Evolutionary conservation across 2,113 vertebrate species (phyloP), one percentile per base, ranked within the genome.

Genomic region (Pseudopodoces humilis): DNA sequence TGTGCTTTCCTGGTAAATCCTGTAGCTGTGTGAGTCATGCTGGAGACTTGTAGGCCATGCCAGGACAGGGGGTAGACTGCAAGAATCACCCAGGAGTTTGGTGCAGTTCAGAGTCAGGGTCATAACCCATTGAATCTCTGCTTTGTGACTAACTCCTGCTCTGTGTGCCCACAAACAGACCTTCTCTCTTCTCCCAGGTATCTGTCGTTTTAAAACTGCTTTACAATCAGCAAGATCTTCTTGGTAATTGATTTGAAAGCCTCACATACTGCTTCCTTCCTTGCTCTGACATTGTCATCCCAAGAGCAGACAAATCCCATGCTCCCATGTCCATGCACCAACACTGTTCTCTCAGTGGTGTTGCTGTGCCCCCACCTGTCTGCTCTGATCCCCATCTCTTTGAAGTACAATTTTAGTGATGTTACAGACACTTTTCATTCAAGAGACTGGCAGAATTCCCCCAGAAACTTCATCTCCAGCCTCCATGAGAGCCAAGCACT

Each of bases 311-410:
- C 28, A 50, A 65, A 64, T 44, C 31, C 52, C 21, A 68, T 35
- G 17, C 17, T 65, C 33, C 52, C 60, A 17, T 16, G 14, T 52
- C 44, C 59, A 16, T 16, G 31, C 44, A 37, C 30, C 27, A 33
- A 22, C 37, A 28, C 16, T 0, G 0, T 50, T 88, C 50, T 59
- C 27, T 52, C 7, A 7, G 52, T 11, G 13, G 15, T 33, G 50
- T 28, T 81, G 68, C 68, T 81, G 52, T 74, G 52, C 18, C 33
- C 59, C 14, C 59, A 50, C 14, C 15, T 74, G 33, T 27, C 60
- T 67, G 33, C 37, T 67, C 27, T 59, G 37, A 59, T 20, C 27
- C 15, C 33, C 27, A 72, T 50, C 59, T 44, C 50, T 37, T 15
- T 65, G 9, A 43, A 74, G 33, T 10, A 50, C 22, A 50, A 20